Evolutionary conservation across 1,140 invertebrate species (phyloP).

Genomic region (Camponotus pennsylvanicus): DNA sequence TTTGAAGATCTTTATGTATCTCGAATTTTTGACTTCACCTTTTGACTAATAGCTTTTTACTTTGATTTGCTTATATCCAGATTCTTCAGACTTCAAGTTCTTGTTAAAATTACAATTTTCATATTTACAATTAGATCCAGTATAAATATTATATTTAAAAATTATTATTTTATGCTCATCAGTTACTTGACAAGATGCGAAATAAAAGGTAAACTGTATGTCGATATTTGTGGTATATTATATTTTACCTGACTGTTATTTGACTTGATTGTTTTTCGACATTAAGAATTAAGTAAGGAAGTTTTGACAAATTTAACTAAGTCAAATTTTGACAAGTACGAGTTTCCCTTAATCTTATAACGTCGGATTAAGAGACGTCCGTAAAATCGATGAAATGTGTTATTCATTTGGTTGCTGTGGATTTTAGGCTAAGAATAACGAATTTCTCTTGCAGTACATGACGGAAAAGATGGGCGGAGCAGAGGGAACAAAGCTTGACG

Average conservation of each 20-base stretch:
- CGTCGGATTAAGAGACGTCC: not conserved
- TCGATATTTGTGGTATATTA: not conserved
- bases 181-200: not conserved
- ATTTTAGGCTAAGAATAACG: slow-evolving; percentile 31
- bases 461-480: slow-evolving; percentile 99
- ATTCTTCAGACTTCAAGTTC: not conserved
- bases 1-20: not conserved
- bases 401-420: not conserved
- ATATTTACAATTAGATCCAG: not conserved
- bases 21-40: not conserved
- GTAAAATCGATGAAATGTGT: not conserved
- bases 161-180: not conserved
- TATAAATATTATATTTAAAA: not conserved
- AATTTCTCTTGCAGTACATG: slow-evolving; percentile 94
- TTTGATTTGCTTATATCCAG: not conserved
- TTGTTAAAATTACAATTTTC: not conserved
- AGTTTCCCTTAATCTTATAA: not conserved
- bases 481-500: slow-evolving; percentile 99
- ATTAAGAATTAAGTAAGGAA: not conserved
- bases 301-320: not conserved
- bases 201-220: not conserved
- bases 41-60: not conserved
- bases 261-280: not conserved
- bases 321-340: not conserved
- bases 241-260: not conserved